Percentiles rank a stretch among this genome's conserved stretches.
These are phyloP conservation scores for Scyliorhinus canicula DNA, from an alignment of 2,797 vertebrate genomes.

Conservation along the genomic window DNA sequence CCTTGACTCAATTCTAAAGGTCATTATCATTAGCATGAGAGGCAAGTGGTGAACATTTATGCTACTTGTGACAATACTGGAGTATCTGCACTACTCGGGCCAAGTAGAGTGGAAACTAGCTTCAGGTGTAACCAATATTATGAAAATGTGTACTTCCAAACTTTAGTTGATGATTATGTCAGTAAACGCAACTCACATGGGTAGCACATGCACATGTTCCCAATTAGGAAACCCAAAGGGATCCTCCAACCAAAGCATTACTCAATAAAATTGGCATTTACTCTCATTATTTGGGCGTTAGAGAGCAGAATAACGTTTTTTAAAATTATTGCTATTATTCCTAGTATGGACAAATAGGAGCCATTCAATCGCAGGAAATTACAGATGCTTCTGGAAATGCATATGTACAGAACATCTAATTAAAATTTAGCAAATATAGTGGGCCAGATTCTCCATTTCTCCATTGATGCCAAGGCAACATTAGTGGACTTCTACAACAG, in stretches of 20 bases:
- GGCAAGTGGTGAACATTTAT: neutral
- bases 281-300: neutral
- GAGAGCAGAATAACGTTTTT: no score
- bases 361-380: neutral
- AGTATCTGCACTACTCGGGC: neutral
- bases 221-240: neutral
- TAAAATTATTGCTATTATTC: neutral
- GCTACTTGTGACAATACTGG: neutral
- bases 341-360: neutral
- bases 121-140: neutral
- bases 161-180: neutral
- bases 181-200: neutral
- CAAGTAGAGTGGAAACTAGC: neutral
- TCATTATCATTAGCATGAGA: no score
- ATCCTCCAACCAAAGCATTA: no score
- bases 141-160: neutral
- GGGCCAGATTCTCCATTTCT: no score
- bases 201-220: neutral
- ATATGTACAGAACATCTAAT: neutral
- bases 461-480: no score
- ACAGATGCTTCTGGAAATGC: neutral
- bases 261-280: neutral
- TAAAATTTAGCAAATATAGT: neutral
- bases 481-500: no score
- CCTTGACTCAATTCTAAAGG: neutral